Conservation (phyloP, 2,888 invertebrate genomes). For the Lasioglossum zephyrum region DNA sequence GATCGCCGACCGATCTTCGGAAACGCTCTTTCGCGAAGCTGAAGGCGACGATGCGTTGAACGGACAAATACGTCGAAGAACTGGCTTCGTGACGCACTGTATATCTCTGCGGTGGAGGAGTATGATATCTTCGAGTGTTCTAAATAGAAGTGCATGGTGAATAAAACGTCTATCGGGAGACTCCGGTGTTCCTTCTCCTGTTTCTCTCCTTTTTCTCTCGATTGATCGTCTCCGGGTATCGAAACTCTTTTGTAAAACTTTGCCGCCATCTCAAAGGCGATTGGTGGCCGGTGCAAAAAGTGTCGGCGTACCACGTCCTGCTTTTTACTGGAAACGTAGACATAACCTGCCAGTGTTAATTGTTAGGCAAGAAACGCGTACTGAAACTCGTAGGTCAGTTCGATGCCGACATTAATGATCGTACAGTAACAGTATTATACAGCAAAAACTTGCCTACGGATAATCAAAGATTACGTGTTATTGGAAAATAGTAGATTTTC, state of each 20-base stretch:
- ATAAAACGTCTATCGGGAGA: constrained; percentile 35
- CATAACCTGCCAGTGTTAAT: constrained; percentile 22
- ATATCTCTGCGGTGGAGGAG: constrained; percentile 23
- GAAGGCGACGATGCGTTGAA: constrained; percentile 17
- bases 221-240: neutral
- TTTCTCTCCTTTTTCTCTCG: neutral
- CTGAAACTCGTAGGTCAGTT: constrained; percentile 27
- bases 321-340: constrained; percentile 31
- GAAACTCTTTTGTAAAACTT: constrained; percentile 24
- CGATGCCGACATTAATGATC: neutral
- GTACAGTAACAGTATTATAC: constrained; percentile 20
- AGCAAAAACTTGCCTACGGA: neutral
- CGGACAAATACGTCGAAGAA: constrained; percentile 24
- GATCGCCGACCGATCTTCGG: constrained; percentile 10
- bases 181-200: neutral
- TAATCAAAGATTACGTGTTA: constrained; percentile 5
- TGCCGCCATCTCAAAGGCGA: neutral
- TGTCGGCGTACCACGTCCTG: constrained; percentile 7
- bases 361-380: constrained; percentile 24
- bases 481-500: neutral
- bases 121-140: constrained; percentile 55
- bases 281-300: constrained; percentile 32
- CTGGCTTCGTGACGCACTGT: constrained; percentile 32
- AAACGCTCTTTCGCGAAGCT: constrained; percentile 1
- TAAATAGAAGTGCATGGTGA: constrained; percentile 53